Base-by-base conservation (phyloP, 1,140 invertebrate genomes). In the Idris sp. region DNA sequence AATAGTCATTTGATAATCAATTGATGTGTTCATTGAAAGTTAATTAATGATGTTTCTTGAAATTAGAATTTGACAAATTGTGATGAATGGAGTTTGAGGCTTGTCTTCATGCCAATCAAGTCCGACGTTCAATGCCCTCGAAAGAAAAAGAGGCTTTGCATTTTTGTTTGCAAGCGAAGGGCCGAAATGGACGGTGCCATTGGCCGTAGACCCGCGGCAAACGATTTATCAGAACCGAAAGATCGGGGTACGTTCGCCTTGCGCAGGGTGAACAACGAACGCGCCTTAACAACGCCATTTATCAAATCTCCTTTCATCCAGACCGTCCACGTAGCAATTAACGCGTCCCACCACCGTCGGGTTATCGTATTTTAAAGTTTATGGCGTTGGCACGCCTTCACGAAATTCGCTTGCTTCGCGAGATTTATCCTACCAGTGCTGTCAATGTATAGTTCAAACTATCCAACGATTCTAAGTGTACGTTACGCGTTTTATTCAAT, bases 311-410 rank as follows among this genome's bases (percentile, higher is more conserved):
- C 81, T 83, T 83, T 82, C 82, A 82, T 81, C 80, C 79, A 76
- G 67, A 76, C 81, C 79, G 77, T 82, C 80, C 75, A 79, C 81
- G 72, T 82, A 83, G 81, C 81, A 84, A 83, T 84, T 84, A 84
- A 83, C 80, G 79, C 82, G 79, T 83, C 79, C 64, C 64, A 68
- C 53, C 81, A 81, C 79, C 58, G 72, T 71, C 74, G 79, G 74
- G 82, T 82, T 81, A 83, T 83, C 82, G 80, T 84, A 83, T 83
- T 83, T 83, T 83, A 81, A 83, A 77, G 77, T 82, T 84, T 82
- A 82, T 80, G 76, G 77, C 79, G 77, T 67, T 67, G 81, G 48
- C 76, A 84, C 82, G 82, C 82, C 82, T 78, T 83, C 80, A 78
- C 79, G 71, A 81, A 84, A 80, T 84, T 83, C 76, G 71, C 79